These are phyloP conservation scores for Myopa testacea DNA, from an alignment of 2,888 invertebrate genomes.

Conservation along the genomic window DNA sequence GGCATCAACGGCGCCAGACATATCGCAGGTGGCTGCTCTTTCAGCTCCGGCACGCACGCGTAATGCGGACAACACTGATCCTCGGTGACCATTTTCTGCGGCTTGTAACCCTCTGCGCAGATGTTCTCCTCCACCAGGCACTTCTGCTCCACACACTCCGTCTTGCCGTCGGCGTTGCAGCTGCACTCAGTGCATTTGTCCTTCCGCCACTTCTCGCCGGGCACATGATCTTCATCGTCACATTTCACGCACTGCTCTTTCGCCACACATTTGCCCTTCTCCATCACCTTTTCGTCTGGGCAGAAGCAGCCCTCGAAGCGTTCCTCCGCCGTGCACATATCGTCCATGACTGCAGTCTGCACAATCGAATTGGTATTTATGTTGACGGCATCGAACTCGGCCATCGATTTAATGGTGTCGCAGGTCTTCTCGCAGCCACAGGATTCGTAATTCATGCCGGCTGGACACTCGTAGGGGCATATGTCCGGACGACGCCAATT, in stretches of 20 bases:
- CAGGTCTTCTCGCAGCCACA: conserved; percentile 67
- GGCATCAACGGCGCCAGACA: conserved; percentile 79
- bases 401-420: conserved; percentile 57
- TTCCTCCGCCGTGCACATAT: conserved; percentile 68
- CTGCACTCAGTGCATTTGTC: conserved; percentile 81
- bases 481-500: conserved; percentile 75
- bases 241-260: conserved; percentile 78
- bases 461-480: conserved; percentile 75
- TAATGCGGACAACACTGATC: conserved; percentile 78
- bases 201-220: conserved; percentile 75
- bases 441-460: conserved; percentile 62
- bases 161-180: conserved; percentile 73
- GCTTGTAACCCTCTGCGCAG: conserved; percentile 73
- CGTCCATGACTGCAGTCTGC: conserved; percentile 56
- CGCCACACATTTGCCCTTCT: conserved; percentile 79
- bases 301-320: conserved; percentile 87
- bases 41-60: conserved; percentile 74
- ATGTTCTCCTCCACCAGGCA: conserved; percentile 72
- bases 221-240: conserved; percentile 76
- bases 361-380: conserved; percentile 57
- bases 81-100: conserved; percentile 70
- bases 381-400: conserved; percentile 60
- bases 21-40: conserved; percentile 65
- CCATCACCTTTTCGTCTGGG: conserved; percentile 78
- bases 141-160: conserved; percentile 74